Evolutionary conservation across 2,888 invertebrate genomes (phyloP).

Genomic region (Tortricodes alternella): DNA sequence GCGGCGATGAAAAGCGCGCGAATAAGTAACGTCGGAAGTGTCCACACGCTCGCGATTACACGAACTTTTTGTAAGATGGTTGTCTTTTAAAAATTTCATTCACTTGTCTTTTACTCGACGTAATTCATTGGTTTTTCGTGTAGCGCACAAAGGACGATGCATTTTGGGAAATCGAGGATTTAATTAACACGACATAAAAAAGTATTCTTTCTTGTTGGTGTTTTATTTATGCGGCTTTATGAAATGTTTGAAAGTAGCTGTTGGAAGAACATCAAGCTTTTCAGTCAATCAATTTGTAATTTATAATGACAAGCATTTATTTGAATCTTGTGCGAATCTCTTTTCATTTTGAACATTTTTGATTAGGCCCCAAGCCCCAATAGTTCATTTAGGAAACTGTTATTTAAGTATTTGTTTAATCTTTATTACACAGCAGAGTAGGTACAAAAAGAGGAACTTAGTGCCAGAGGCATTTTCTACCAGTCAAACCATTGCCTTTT

Average conservation of each 20-base stretch:
- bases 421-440: no score
- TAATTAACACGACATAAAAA: constrained; percentile 30
- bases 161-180: constrained; percentile 23
- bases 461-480: no score
- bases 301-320: background rate
- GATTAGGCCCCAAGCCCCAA: no score
- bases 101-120: constrained; percentile 48
- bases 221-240: constrained; percentile 13
- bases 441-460: no score
- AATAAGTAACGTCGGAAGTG: constrained; percentile 18
- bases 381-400: no score
- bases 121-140: constrained; percentile 40
- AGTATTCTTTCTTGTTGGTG: constrained; percentile 20
- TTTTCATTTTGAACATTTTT: background rate
- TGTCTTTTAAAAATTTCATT: constrained; percentile 51
- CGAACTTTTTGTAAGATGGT: constrained; percentile 43
- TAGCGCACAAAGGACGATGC: constrained; percentile 11
- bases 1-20: constrained; percentile 44
- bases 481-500: no score
- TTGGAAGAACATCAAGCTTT: background rate
- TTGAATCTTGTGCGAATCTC: background rate
- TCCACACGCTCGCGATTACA: constrained; percentile 41
- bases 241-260: constrained; percentile 3
- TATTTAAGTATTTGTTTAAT: no score
- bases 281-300: background rate